Conservation (phyloP, 2,888 invertebrate species). For the Apamea epomidion region DNA sequence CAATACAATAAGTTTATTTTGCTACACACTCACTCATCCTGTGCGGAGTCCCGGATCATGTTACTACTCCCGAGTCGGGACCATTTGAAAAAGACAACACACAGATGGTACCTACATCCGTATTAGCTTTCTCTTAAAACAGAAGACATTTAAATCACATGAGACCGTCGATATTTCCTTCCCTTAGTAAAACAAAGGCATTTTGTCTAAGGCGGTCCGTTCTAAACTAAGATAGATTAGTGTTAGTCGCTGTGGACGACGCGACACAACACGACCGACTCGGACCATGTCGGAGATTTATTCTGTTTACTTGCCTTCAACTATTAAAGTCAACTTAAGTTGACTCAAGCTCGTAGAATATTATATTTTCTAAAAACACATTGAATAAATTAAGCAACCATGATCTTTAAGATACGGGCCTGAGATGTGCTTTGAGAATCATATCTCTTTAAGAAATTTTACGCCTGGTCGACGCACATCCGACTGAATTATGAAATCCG, state of each 20-base stretch:
- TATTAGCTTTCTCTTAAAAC: constrained; percentile 89
- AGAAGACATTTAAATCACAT: constrained; percentile 88
- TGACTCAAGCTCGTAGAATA: constrained; percentile 53
- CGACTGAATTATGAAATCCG: constrained; percentile 66
- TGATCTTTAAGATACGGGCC: constrained; percentile 58
- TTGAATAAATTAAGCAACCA: constrained; percentile 58
- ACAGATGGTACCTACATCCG: constrained; percentile 86
- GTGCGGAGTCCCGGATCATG: constrained; percentile 76
- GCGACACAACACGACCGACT: constrained; percentile 75
- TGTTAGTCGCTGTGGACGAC: constrained; percentile 75
- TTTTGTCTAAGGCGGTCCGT: constrained; percentile 78
- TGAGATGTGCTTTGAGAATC: constrained; percentile 49
- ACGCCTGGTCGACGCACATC: constrained; percentile 54
- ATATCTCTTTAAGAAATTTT: constrained; percentile 65
- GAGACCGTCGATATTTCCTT: constrained; percentile 88
- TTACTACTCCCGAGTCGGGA: constrained; percentile 79
- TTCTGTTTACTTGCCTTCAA: constrained; percentile 71
- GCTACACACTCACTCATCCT: constrained; percentile 80
- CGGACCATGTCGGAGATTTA: constrained; percentile 73
- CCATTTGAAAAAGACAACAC: constrained; percentile 88
- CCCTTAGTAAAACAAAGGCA: constrained; percentile 82
- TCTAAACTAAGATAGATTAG: constrained; percentile 87
- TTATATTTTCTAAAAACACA: constrained; percentile 52
- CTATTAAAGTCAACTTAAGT: constrained; percentile 59
- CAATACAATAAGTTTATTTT: constrained; percentile 83